Percentiles rank a stretch among this genome's conserved stretches.
phyloP scores from a whole-genome alignment of 2,888 invertebrate species.

The Euzetes globulus region DNA sequence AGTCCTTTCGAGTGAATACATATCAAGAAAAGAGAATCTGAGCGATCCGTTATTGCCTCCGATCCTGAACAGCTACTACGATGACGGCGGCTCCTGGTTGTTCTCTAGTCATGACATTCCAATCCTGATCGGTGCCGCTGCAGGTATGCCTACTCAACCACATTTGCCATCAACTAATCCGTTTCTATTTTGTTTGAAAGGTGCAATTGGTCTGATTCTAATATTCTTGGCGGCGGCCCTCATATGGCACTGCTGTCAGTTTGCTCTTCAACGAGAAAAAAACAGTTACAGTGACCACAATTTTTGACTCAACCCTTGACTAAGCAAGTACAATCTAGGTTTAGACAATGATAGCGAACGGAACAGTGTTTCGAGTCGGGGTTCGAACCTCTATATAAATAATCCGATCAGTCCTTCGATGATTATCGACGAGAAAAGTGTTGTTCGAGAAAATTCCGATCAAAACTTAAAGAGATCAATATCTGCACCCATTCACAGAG shows the following conservation, averaged over 20 bases:
- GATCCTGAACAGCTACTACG: conserved; percentile 25
- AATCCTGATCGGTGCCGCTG: conserved; percentile 40
- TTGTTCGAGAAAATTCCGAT: background rate
- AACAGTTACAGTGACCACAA: conserved; percentile 38
- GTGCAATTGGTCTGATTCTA: conserved; percentile 39
- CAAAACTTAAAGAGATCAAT: conserved; percentile 22
- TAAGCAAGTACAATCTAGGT: background rate
- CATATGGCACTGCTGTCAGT: conserved; percentile 40
- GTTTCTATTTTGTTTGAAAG: conserved; percentile 28
- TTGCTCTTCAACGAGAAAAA: conserved; percentile 37
- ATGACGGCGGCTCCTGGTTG: conserved; percentile 38
- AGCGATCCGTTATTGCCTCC: background rate
- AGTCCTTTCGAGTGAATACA: background rate
- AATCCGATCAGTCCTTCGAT: background rate
- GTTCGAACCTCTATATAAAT: background rate
- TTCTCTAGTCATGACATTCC: conserved; percentile 39
- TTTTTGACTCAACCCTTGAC: background rate
- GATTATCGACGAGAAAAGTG: conserved; percentile 2
- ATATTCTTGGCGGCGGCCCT: conserved; percentile 38
- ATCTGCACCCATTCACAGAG: conserved; percentile 16
- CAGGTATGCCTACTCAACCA: conserved; percentile 38
- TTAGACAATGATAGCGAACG: conserved; percentile 29
- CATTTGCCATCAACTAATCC: background rate
- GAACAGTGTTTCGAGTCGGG: conserved; percentile 22
- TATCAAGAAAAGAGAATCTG: background rate